Evolutionary conservation across 2,113 vertebrate genomes (phyloP).

Genomic region (Cheilinus undulatus): DNA sequence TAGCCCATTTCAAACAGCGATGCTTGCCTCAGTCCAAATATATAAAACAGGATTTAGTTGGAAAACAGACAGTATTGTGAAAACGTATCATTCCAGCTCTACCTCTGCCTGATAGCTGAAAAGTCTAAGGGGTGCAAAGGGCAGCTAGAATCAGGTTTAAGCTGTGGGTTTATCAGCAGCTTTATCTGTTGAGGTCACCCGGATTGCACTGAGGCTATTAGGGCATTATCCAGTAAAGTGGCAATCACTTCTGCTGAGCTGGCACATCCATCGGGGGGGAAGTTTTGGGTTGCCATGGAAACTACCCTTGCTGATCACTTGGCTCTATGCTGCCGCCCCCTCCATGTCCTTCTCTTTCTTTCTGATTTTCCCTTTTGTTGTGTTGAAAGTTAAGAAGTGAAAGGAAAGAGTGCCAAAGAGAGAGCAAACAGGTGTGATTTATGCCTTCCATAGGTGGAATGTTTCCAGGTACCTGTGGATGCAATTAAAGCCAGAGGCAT

Average conservation of each 20-base stretch:
- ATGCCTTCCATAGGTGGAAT: neutral
- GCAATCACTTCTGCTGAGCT: constrained; percentile 61
- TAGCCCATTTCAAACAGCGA: too few relatives aligned
- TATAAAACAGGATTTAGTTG: too few relatives aligned
- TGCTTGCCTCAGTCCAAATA: too few relatives aligned
- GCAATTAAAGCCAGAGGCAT: constrained; percentile 24
- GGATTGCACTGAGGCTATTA: neutral
- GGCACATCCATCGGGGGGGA: constrained; percentile 41
- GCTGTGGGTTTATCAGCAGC: neutral
- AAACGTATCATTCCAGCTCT: too few relatives aligned
- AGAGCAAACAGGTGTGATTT: constrained; percentile 37
- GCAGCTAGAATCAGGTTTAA: neutral
- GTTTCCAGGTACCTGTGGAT: constrained; percentile 30
- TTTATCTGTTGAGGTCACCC: constrained; percentile 22
- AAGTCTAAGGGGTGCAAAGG: neutral
- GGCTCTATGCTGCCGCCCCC: constrained; percentile 33
- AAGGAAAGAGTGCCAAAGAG: neutral
- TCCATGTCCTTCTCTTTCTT: constrained; percentile 26
- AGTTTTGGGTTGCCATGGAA: constrained; percentile 73
- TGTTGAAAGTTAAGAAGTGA: constrained; percentile 1
- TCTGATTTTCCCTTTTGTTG: neutral
- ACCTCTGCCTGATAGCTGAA: neutral
- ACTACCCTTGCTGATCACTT: constrained; percentile 49
- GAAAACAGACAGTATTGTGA: too few relatives aligned
- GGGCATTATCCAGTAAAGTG: constrained; percentile 15